Conservation (phyloP, 2,113 vertebrate genomes). For the Pavo muticus region DNA sequence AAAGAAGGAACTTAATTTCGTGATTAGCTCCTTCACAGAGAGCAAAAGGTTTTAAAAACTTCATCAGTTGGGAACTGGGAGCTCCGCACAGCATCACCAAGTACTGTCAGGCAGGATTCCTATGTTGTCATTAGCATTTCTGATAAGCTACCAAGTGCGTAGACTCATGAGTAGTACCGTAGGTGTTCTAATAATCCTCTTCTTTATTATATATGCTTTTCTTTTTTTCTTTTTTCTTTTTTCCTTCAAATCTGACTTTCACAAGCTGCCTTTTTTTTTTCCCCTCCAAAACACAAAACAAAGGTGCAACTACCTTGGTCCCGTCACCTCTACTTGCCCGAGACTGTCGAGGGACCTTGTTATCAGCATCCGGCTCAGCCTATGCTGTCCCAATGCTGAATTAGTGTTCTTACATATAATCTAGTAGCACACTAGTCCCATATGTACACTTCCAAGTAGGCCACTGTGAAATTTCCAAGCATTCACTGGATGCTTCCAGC, state of each 20-base stretch:
- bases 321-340: neutral
- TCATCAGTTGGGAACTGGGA: neutral
- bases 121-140: neutral
- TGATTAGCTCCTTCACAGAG: neutral
- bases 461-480: neutral
- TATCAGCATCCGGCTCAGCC: neutral
- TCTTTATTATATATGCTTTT: neutral
- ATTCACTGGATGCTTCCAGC: neutral
- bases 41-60: neutral
- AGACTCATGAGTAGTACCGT: neutral
- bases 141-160: neutral
- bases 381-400: neutral
- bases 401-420: neutral
- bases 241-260: neutral
- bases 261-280: neutral
- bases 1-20: neutral
- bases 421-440: neutral
- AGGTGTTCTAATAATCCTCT: neutral
- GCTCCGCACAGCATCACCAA: neutral
- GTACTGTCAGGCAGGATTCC: neutral
- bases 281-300: neutral
- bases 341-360: neutral
- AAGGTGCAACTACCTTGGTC: neutral
- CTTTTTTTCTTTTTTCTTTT: neutral
- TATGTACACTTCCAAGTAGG: neutral